Conservation (phyloP, 2,113 vertebrate species). For the Chionodraco myersi region DNA sequence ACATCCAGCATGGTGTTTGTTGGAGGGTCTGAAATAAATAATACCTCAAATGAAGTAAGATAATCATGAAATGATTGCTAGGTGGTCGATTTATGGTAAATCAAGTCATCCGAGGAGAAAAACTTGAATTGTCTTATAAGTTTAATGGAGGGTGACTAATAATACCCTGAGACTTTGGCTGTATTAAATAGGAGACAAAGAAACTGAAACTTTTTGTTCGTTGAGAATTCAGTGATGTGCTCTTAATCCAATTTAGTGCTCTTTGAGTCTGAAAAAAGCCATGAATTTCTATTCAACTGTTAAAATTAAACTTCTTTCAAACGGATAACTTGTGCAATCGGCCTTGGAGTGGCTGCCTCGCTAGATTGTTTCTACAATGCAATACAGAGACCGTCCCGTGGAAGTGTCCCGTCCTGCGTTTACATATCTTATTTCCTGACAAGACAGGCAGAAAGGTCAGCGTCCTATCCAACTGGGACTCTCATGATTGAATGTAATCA, state of each 20-base stretch:
- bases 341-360: conserved; percentile 65
- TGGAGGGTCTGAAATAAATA: conserved; percentile 52
- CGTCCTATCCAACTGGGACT: conserved; percentile 82
- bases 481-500: conserved; percentile 88
- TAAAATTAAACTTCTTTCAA: conserved; percentile 75
- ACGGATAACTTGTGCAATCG: conserved; percentile 70
- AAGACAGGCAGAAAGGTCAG: conserved; percentile 87
- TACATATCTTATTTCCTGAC: conserved; percentile 81
- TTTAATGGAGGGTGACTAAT: conserved; percentile 42
- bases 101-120: conserved; percentile 24
- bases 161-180: conserved; percentile 22
- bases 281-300: conserved; percentile 64
- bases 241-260: conserved; percentile 71
- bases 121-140: conserved; percentile 38
- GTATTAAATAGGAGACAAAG: conserved; percentile 50
- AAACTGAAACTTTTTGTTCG: conserved; percentile 62
- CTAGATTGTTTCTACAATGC: conserved; percentile 78
- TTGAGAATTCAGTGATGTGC: conserved; percentile 68
- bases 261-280: conserved; percentile 45
- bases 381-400: conserved; percentile 62
- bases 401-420: conserved; percentile 61
- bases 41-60: conserved; percentile 39
- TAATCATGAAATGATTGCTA: conserved; percentile 48
- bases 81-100: conserved; percentile 27
- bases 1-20: conserved; percentile 54